Base-by-base conservation (phyloP, 2,888 invertebrate genomes). In the Lysandra bellargus region DNA sequence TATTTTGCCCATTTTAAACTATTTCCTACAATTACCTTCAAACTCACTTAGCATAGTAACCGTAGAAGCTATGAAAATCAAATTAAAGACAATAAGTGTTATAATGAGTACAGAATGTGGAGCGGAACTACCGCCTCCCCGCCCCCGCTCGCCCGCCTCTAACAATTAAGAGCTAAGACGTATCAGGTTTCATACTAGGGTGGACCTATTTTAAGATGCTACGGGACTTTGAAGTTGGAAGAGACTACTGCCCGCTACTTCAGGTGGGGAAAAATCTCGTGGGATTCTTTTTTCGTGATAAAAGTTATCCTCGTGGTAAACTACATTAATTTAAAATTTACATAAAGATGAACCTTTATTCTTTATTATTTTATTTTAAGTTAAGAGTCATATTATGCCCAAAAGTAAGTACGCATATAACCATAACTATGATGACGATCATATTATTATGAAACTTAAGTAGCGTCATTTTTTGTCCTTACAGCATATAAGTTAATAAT, bases 101-200 rank as follows among this genome's bases (percentile, higher is more conserved):
- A 57, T 76, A 76, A 76, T 76, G 49, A 76, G 44, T 40, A 74
- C 30, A 76, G 76, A 76, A 76, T 76, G 49, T 76, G 30, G 57
- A 57, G 53, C 76, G 76, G 76, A 76, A 60, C 53, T 61, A 61
- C 37, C 33, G n/a, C 61, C 40, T 14, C 53, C 60, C 33, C 12
- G 23, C 69, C 14, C 69, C 14, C 69, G 64, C 64, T 30, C 69
- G 69, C 69, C 69, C 14, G 69, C 69, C 33, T 69, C 33, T 69
- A 69, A 69, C 69, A 33, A 69, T 69, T 69, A 69, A 37, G 33
- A 37, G 69, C 69, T 69, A 69, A 69, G 69, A 33, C 69, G 69
- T 69, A 69, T 69, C 69, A 69, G 69, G 33, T 69, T 69, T 69
- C 69, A 2, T 69, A 37, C 33, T 69, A 33, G 69, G 69, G 69